A percentile compares a stretch with the other conserved stretches of the same genome.
Evolutionary conservation across 2,113 vertebrate species (phyloP).

Genomic region (Planiliza haematocheilus): DNA sequence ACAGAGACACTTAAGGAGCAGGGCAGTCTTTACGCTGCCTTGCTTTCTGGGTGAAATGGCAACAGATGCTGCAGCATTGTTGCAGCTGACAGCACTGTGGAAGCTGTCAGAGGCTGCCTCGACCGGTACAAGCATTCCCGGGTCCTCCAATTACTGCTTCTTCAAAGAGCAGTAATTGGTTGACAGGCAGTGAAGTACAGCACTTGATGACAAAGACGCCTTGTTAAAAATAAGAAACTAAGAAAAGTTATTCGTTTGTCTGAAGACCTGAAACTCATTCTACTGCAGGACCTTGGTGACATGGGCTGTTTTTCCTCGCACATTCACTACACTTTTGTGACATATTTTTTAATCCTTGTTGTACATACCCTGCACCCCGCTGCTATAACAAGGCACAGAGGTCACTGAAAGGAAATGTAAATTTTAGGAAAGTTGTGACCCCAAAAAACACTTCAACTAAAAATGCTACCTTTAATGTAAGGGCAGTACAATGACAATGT

Average conservation of each 20-base stretch:
- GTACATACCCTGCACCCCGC: not conserved
- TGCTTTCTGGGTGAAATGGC: not conserved
- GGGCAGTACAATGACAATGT: not conserved
- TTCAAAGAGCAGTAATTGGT: conserved; percentile 51
- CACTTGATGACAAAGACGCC: conserved; percentile 14
- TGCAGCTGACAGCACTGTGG: conserved; percentile 3
- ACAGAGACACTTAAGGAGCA: not conserved
- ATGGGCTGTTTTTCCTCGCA: not conserved
- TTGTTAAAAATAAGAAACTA: conserved; percentile 12
- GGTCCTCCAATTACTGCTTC: conserved; percentile 35
- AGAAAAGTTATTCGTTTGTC: not conserved
- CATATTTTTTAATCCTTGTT: conserved; percentile 1
- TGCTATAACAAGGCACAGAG: conserved; percentile 5
- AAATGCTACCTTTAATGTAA: not conserved
- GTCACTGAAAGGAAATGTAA: not conserved
- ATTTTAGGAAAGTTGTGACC: not conserved
- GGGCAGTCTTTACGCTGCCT: not conserved
- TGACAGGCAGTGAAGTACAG: conserved; percentile 3
- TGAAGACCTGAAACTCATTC: not conserved
- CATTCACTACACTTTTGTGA: not conserved
- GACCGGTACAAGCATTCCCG: not conserved
- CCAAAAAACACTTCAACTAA: not conserved
- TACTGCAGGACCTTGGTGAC: not conserved
- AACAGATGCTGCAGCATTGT: not conserved
- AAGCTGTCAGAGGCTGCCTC: conserved; percentile 22